Conservation (phyloP, 2,797 vertebrate species). For the Sitta carolinensis region DNA sequence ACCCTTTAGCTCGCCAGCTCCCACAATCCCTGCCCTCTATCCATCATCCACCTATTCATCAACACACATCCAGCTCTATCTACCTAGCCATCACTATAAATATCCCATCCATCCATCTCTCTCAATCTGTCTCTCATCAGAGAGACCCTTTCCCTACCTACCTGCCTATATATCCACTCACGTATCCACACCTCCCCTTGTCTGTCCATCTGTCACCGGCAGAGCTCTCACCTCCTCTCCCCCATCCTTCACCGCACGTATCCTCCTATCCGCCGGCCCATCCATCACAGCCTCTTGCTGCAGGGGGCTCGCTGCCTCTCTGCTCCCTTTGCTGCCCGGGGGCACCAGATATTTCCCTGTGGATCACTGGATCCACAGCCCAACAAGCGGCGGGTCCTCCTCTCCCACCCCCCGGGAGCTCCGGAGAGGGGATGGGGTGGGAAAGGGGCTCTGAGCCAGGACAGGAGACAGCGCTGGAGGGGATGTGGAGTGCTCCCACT, state of each 20-base stretch:
- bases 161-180: background rate
- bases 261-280: background rate
- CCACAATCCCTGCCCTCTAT: slow-evolving; percentile 60
- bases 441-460: background rate
- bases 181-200: background rate
- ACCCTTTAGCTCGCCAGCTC: slow-evolving; percentile 55
- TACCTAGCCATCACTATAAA: slow-evolving; percentile 66
- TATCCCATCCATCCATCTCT: slow-evolving; percentile 68
- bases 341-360: background rate
- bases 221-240: background rate
- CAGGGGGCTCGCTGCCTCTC: background rate
- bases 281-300: background rate
- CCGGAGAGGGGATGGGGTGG: rapidly evolving
- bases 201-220: slow-evolving; percentile 28
- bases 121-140: slow-evolving; percentile 47
- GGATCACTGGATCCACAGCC: background rate
- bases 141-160: slow-evolving; percentile 25
- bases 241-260: background rate
- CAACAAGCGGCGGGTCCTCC: background rate
- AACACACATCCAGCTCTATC: slow-evolving; percentile 59
- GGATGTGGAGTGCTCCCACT: rapidly evolving
- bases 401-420: rapidly evolving
- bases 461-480: rapidly evolving
- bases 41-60: slow-evolving; percentile 69
- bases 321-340: background rate